Conservation (phyloP, 2,797 vertebrate species). For the Leuciscus waleckii region DNA sequence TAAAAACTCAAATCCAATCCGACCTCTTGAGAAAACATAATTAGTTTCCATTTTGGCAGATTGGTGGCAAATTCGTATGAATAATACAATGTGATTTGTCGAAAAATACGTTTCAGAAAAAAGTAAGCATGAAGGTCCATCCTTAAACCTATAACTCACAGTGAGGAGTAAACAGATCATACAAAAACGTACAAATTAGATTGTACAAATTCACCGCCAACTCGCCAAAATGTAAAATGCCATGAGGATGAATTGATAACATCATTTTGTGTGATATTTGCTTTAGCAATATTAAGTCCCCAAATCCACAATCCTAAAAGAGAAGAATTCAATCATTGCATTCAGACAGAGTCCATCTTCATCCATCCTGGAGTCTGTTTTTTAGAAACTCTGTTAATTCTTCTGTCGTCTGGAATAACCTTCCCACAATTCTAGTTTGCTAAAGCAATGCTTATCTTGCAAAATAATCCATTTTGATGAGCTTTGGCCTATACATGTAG, state of each 20-base stretch:
- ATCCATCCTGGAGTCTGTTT: conserved; percentile 17
- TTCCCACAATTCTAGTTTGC: neutral
- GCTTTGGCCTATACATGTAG: neutral
- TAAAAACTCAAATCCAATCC: neutral
- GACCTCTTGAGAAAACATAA: neutral
- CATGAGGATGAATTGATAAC: neutral
- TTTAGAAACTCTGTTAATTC: neutral
- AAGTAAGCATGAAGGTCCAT: neutral
- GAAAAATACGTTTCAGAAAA: neutral
- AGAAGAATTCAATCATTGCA: conserved; percentile 37
- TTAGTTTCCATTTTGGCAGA: neutral
- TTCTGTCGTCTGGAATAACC: neutral
- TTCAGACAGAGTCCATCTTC: conserved; percentile 49
- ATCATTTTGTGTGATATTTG: conserved; percentile 6
- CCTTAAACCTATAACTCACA: neutral
- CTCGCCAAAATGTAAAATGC: neutral
- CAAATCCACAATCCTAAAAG: conserved; percentile 15
- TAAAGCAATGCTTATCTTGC: neutral
- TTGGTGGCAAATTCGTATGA: neutral
- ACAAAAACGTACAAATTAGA: neutral
- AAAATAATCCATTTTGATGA: neutral
- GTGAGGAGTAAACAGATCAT: neutral
- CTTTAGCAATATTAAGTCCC: conserved; percentile 25
- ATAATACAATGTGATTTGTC: neutral
- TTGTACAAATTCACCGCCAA: neutral